phyloP scores from a whole-genome alignment of 2,113 vertebrate species.

The Chaetura pelagica region DNA sequence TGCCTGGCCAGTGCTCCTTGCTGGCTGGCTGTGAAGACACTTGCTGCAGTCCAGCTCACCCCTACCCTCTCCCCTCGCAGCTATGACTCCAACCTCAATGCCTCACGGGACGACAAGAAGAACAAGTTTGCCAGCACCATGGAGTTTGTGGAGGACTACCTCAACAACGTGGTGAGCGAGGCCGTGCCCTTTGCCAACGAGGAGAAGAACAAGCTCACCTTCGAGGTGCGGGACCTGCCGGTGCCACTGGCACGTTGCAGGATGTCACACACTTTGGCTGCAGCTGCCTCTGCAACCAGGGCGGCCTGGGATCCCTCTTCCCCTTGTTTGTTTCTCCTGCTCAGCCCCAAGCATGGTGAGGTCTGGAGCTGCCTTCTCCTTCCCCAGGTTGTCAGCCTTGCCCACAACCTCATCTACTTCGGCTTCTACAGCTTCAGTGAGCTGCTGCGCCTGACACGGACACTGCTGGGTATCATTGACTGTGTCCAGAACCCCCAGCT shows the following conservation, averaged over 20 bases:
- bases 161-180: slow-evolving; percentile 93
- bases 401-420: slow-evolving; percentile 97
- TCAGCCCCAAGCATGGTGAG: accelerated
- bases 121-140: slow-evolving; percentile 96
- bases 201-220: slow-evolving; percentile 98
- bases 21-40: neutral
- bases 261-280: accelerated
- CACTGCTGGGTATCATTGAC: slow-evolving; percentile 94
- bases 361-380: slow-evolving; percentile 32
- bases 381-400: slow-evolving; percentile 92
- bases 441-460: slow-evolving; percentile 92
- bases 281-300: accelerated
- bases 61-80: slow-evolving; percentile 51
- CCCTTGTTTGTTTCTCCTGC: neutral
- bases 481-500: slow-evolving; percentile 85
- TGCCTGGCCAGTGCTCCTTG: neutral
- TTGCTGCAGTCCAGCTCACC: neutral
- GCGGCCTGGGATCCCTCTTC: neutral
- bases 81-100: slow-evolving; percentile 95
- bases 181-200: slow-evolving; percentile 92
- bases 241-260: accelerated
- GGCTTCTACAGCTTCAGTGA: slow-evolving; percentile 99
- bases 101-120: slow-evolving; percentile 94
- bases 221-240: slow-evolving; percentile 79
- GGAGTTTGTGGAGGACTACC: slow-evolving; percentile 97